These are phyloP conservation scores for Odontamblyopus lacepedii DNA, from an alignment of 2,797 vertebrate species.

Conservation along the genomic window DNA sequence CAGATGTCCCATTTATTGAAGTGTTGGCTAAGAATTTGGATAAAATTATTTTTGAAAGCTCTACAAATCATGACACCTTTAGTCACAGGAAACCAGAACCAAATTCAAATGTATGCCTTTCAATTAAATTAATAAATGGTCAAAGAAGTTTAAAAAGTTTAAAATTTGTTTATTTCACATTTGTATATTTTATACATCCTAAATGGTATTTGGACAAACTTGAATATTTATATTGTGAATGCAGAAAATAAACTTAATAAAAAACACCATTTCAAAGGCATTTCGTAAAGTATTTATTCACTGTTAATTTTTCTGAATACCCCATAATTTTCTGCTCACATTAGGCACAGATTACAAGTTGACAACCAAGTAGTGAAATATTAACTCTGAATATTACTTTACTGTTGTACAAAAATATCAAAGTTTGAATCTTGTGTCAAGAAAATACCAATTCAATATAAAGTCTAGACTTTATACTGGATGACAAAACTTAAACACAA, in stretches of 20 bases:
- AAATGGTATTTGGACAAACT: not conserved
- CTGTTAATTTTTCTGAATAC: not conserved
- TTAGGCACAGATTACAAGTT: slow-evolving; percentile 21
- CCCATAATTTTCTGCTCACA: slow-evolving; percentile 12
- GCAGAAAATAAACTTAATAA: slow-evolving; percentile 1
- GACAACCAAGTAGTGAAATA: not conserved
- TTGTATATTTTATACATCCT: not conserved
- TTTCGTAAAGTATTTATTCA: slow-evolving; percentile 4
- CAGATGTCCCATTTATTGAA: not conserved
- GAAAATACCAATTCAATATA: slow-evolving; percentile 13
- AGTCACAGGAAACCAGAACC: slow-evolving; percentile 14
- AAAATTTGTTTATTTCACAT: not conserved
- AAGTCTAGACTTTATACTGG: slow-evolving; percentile 5
- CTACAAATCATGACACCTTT: not conserved
- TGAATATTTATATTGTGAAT: not conserved
- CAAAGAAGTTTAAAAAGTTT: not conserved
- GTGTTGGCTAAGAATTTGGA: slow-evolving; percentile 9
- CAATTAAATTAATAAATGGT: no score
- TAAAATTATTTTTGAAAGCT: not conserved
- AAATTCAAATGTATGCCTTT: slow-evolving; percentile 20
- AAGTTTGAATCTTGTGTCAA: not conserved
- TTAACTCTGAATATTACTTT: slow-evolving; percentile 25
- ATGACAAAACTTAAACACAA: not conserved
- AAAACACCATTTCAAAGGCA: not conserved
- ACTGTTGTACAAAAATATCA: slow-evolving; percentile 28